Evolutionary conservation across 2,113 vertebrate genomes (phyloP).

Genomic region (Labeo rohita): DNA sequence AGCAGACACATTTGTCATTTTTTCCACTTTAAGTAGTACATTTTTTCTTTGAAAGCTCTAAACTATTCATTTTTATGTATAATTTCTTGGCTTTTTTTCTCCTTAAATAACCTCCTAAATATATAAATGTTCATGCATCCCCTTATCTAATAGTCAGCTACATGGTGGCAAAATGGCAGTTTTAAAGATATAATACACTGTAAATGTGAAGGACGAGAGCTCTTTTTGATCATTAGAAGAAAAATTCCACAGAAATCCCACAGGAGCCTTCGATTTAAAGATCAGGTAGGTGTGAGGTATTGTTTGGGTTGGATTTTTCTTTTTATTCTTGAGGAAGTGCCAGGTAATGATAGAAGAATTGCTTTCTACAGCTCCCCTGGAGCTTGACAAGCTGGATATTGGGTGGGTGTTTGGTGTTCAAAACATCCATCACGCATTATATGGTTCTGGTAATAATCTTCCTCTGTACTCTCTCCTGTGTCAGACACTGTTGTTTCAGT

Average conservation of each 20-base stretch:
- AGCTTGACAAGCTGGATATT: constrained; percentile 59
- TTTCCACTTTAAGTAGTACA: background rate
- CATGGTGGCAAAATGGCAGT: background rate
- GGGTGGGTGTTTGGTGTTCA: constrained; percentile 62
- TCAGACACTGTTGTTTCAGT: constrained; percentile 41
- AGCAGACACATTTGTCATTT: background rate
- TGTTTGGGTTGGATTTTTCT: constrained; percentile 45
- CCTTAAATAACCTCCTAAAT: background rate
- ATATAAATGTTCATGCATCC: background rate
- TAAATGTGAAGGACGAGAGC: constrained; percentile 10
- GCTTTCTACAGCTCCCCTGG: constrained; percentile 55
- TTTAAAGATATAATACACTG: constrained; percentile 10
- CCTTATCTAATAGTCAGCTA: background rate
- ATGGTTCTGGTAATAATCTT: constrained; percentile 43
- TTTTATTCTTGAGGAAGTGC: constrained; percentile 40
- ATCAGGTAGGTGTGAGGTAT: constrained; percentile 55
- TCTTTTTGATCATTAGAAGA: constrained; percentile 57
- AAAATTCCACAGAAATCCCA: constrained; percentile 27
- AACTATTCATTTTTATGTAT: too few relatives aligned
- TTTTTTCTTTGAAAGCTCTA: background rate
- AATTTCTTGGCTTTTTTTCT: background rate
- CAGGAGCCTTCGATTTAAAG: constrained; percentile 47
- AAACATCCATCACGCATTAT: constrained; percentile 58
- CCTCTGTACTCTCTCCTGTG: constrained; percentile 11
- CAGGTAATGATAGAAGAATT: constrained; percentile 58